Base-by-base conservation (phyloP, 2,113 vertebrate genomes). In the Poicephalus meyeri region DNA sequence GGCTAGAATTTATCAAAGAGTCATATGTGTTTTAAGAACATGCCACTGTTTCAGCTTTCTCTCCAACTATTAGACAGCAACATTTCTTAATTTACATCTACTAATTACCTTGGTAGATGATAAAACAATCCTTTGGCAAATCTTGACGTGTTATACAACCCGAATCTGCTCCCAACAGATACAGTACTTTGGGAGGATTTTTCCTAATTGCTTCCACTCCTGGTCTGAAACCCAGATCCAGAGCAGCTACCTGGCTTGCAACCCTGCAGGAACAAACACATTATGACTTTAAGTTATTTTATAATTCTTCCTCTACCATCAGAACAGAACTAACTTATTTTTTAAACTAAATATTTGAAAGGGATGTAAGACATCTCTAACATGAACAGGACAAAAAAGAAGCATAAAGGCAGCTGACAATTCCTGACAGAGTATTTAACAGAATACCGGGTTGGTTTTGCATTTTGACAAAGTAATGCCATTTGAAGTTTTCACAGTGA, bases 161-260 rank as follows among this genome's bases (percentile, higher is more conserved):
- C 0, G 97, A 98, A 93, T 99, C 99, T 55, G 99, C 99, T 95
- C 99, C 99, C 63, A 99, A 94, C 53, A 99, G 98, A 96, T 99
- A 99, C 47, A 99, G 76, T 16, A 99, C 97, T 98, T 99, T 99
- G 61, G 99, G 99, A 58, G 98, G 98, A 85, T 97, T 98, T 78
- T 98, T 99, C 68, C 99, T 98, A 97, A 99, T 98, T 72, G 98
- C 97, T 14, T 99, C 99, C 31, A 99, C 99, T n/a, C 99, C 99
- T 64, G 99, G 98, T 96, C 99, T 99, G 98, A 99, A 99, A 61
- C 99, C 99, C 89, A 99, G 97, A 93, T 99, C 99, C 96, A 99
- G 97, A 31, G 99, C 99, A 95, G 99, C 99, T 24, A 99, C 99
- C 93, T 99, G 99, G 97, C 99, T 99, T 95, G 99, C 99, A 96